These are phyloP conservation scores for Calliopsis andreniformis DNA, from an alignment of 1,140 invertebrate species.

Conservation along the genomic window DNA sequence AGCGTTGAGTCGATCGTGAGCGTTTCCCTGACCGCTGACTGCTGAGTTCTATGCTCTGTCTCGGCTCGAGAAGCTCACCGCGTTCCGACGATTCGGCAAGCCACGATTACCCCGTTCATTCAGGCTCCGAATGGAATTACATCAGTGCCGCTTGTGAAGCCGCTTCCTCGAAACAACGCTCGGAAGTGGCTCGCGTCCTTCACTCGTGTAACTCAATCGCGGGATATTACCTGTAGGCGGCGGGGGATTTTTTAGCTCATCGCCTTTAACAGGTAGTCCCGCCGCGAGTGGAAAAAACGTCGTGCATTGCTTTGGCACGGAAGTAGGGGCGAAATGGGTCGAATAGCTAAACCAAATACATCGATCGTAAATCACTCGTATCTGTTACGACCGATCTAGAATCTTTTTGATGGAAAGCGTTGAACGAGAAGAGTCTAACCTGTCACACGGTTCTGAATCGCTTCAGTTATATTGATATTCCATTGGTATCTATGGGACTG, in stretches of 20 bases:
- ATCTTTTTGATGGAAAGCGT: slow-evolving; percentile 10
- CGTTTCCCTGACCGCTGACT: too few relatives aligned
- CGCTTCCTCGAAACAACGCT: not conserved
- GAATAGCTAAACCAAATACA: slow-evolving; percentile 46
- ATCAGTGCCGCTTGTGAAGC: too few relatives aligned
- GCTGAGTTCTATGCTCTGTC: too few relatives aligned
- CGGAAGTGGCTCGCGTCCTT: not conserved
- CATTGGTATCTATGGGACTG: not conserved
- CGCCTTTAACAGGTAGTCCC: slow-evolving; percentile 41
- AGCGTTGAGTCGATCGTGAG: too few relatives aligned
- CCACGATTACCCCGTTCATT: not conserved
- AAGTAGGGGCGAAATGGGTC: slow-evolving; percentile 34
- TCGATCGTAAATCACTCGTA: slow-evolving; percentile 51
- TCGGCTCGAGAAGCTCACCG: too few relatives aligned
- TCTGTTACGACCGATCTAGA: slow-evolving; percentile 22
- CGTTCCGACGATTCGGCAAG: too few relatives aligned
- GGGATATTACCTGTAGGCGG: not conserved
- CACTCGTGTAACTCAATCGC: not conserved
- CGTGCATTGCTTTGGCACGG: slow-evolving; percentile 1
- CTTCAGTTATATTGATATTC: not conserved
- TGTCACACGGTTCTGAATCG: not conserved
- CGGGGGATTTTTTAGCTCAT: not conserved
- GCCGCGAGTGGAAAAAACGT: not conserved
- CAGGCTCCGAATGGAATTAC: too few relatives aligned
- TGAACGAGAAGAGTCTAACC: not conserved